These are phyloP conservation scores for Lanistes nyassanus DNA, from an alignment of 1,140 invertebrate species.

Conservation along the genomic window DNA sequence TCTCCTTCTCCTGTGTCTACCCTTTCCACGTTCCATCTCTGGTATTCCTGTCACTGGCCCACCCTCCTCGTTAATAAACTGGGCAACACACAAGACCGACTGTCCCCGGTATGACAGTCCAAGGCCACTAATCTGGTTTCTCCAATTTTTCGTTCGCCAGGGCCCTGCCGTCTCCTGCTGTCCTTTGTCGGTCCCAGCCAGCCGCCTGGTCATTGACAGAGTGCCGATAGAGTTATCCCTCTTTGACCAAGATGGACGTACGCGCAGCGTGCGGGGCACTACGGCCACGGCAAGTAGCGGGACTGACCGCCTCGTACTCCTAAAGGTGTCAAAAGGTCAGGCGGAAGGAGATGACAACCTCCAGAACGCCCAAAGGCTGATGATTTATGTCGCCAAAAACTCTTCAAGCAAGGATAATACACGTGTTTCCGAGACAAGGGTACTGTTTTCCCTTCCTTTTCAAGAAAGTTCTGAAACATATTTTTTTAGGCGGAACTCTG, in stretches of 20 bases:
- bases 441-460: too few species aligned
- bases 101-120: neutral
- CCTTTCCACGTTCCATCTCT: neutral
- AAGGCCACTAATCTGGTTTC: neutral
- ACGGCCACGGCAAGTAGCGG: too few species aligned
- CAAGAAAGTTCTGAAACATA: too few species aligned
- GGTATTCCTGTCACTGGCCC: neutral
- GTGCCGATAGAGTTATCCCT: neutral
- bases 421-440: too few species aligned
- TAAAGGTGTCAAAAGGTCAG: too few species aligned
- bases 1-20: conserved; percentile 9
- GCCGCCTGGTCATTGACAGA: neutral
- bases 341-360: too few species aligned
- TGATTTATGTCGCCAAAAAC: too few species aligned
- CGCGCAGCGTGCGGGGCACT: neutral
- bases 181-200: neutral
- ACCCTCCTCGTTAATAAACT: neutral
- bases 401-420: too few species aligned
- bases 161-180: neutral
- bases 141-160: too few species aligned
- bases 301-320: too few species aligned
- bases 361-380: too few species aligned
- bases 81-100: neutral
- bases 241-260: neutral
- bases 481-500: too few species aligned